These are phyloP conservation scores for Philotrypesis tridentata DNA, from an alignment of 1,140 invertebrate species.

Conservation along the genomic window DNA sequence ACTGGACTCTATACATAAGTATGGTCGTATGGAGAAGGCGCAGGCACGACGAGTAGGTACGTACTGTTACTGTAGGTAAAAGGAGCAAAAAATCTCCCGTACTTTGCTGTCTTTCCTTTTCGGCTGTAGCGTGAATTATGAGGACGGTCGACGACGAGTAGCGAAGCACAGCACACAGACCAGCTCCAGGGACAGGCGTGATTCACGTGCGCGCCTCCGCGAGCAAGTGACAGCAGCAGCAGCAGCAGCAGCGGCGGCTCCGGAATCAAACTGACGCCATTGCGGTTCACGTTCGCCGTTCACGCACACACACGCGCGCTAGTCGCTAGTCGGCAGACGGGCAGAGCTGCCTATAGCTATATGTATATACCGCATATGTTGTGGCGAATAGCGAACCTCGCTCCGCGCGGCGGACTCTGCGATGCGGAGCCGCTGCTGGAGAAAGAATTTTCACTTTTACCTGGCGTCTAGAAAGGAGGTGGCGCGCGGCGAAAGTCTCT, in stretches of 20 bases:
- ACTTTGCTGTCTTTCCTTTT: too few species aligned
- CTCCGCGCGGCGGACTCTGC: too few species aligned
- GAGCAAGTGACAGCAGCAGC: conserved; percentile 10
- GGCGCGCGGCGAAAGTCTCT: neutral
- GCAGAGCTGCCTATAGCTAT: too few species aligned
- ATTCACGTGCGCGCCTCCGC: conserved; percentile 17
- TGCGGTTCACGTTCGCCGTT: neutral
- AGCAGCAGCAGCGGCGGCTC: neutral
- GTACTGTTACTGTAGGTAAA: too few species aligned
- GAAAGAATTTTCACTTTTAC: conserved; percentile 32
- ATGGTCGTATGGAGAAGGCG: too few species aligned
- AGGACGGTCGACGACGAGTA: neutral
- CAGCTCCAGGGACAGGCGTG: neutral
- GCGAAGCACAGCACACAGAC: neutral
- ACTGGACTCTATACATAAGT: too few species aligned
- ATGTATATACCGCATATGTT: too few species aligned
- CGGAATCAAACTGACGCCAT: conserved; percentile 21
- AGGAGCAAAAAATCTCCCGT: too few species aligned
- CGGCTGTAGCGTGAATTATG: neutral
- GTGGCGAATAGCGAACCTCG: too few species aligned
- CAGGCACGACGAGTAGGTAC: too few species aligned
- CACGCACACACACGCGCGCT: neutral
- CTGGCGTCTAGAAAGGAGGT: neutral
- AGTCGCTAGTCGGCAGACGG: too few species aligned
- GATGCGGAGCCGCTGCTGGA: neutral